Evolutionary conservation across 1,140 invertebrate species (phyloP), one percentile per base, ranked within the genome.

Genomic region (Zaprionus capensis): DNA sequence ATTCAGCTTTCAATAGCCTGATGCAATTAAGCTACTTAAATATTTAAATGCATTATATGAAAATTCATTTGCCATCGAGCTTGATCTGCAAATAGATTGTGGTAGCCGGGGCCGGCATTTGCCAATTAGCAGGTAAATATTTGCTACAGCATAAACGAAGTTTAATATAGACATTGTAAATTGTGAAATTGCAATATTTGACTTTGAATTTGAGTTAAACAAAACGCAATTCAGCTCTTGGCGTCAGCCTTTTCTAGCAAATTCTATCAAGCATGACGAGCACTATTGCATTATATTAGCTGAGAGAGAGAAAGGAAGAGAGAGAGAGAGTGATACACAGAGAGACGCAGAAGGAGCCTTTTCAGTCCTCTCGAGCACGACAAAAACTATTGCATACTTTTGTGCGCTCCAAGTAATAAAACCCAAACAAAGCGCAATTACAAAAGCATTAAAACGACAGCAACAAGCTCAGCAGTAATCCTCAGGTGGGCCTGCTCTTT

Each of bases 1-100:
- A 81, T 82, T 67, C 73, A 87, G 58, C 41, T 75, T 36, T 62
- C 58, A 62, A 74, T 77, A 36, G 36, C 36, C 68, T 56, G 66
- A 87, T 87, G 73, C 83, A 81, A 87, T 87, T 80, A 87, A 78
- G 58, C 69, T 75, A 75, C 73, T 82, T 63, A 88, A 87, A 81
- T 87, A 87, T 80, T 87, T 75, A 83, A 67, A 63, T 67, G 41
- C n/a, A n/a, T 46, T 46, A 46, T 46, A 46, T 46, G 41, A 9
- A 46, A 46, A 46, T 46, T 1, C n/a, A 17, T n/a, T 77, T 67
- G n/a, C 14, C 24, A 24, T 28, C 11, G 38, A 49, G 28, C 20
- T 63, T 64, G 22, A 63, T 63, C 22, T 68, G 55, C 51, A 66
- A 70, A 73, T 76, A 71, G 49, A 59, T 62, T 62, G 20, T 9